These are phyloP conservation scores for Melitaea athalia DNA, from an alignment of 2,888 invertebrate genomes.

Conservation along the genomic window DNA sequence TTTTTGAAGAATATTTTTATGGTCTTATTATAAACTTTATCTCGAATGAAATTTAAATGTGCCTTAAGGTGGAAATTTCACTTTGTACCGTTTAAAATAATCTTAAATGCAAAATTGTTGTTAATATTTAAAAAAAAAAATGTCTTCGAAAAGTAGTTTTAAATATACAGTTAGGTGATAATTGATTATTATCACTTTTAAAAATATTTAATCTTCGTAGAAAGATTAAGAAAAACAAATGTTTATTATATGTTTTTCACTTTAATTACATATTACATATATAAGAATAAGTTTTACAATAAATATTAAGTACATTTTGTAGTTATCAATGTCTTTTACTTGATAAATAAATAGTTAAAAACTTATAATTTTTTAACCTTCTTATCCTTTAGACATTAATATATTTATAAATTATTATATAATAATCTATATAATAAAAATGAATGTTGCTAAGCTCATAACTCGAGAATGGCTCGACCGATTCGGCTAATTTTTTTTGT, in stretches of 20 bases:
- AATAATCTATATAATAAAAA: too few relatives aligned
- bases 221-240: not conserved
- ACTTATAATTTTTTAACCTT: not conserved
- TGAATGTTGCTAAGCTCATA: too few relatives aligned
- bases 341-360: not conserved
- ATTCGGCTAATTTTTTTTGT: too few relatives aligned
- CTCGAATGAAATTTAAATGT: conserved; percentile 2
- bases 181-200: not conserved
- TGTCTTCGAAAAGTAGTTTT: not conserved
- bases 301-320: conserved; percentile 9
- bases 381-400: too few relatives aligned
- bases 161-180: not conserved
- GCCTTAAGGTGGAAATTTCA: not conserved
- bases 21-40: not conserved
- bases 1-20: not conserved
- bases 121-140: not conserved
- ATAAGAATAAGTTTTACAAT: conserved; percentile 2
- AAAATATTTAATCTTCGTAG: not conserved
- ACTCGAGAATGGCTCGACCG: too few relatives aligned
- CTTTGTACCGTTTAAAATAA: not conserved
- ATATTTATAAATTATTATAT: too few relatives aligned
- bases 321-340: not conserved
- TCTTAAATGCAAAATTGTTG: not conserved
- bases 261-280: too few relatives aligned
- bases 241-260: not conserved